Evolutionary conservation across 1,140 invertebrate species (phyloP), one percentile per base, ranked within the genome.

Genomic region (Batillaria attramentaria): DNA sequence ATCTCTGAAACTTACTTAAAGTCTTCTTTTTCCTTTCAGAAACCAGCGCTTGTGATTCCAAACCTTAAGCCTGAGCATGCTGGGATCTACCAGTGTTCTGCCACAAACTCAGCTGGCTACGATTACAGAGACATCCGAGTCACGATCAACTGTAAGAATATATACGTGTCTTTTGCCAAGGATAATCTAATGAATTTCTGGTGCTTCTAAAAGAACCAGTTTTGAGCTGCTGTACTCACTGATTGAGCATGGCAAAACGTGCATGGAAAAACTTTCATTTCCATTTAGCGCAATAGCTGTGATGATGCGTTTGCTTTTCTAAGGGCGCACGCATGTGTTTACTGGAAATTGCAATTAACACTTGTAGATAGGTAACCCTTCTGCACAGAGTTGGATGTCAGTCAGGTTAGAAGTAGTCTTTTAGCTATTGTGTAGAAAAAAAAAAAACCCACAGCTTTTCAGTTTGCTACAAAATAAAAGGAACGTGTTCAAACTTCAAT

Each of bases 21-120:
- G n/a, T 77, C 31, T 54, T 80, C 6, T 66, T 72, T 37, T 31
- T 43, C 8, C 57, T 81, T 81, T 46, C 50, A 87, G 85, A 74
- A 77, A 18, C 75, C 81, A 43, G 33, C 62, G 10, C 69, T 88
- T 65, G 62, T 70, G 20, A 83, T 87, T 43, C 72, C 54, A 2
- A 42, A 68, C 43, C 70, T 84, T 20, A 62, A 65, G 57, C 65
- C 85, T 39, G 73, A 84, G 10, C 76, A 86, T 75, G 77, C 84
- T 50, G 87, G 87, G 18, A 76, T 83, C 28, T 88, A 87, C 76
- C 86, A 85, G 33, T 88, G 87, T 76, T 75, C 78, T 8, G 85
- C 86, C 28, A 37, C 66, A 35, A 88, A 88, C 60, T 81, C 81
- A 31, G 82, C 84, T 31, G 87, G 87, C 10, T 57, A 78, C 35